phyloP scores from a whole-genome alignment of 2,888 invertebrate species.

The Tipula lateralis region DNA sequence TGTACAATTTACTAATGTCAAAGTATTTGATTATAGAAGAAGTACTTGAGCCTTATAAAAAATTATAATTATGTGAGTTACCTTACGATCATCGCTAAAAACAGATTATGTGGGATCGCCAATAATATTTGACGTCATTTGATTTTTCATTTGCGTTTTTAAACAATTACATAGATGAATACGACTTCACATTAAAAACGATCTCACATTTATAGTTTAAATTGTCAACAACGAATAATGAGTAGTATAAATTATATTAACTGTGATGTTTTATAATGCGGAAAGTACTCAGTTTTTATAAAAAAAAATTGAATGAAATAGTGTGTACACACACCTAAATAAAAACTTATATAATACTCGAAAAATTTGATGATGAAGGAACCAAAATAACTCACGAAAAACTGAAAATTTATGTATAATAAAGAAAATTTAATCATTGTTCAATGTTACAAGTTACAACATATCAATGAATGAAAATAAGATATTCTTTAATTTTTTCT shows the following conservation, averaged over 20 bases:
- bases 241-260: neutral
- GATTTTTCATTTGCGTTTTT: neutral
- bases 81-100: no score
- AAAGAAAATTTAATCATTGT: neutral
- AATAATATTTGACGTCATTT: no score
- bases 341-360: neutral
- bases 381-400: neutral
- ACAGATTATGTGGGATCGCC: no score
- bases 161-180: neutral
- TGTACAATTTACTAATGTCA: no score
- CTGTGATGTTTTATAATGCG: neutral
- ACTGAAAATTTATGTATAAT: neutral
- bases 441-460: neutral
- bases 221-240: neutral
- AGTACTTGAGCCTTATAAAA: no score
- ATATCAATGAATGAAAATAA: neutral
- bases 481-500: neutral
- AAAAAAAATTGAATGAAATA: neutral
- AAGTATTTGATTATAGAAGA: no score
- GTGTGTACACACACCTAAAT: no score
- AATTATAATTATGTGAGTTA: no score
- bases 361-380: neutral
- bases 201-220: neutral
- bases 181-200: no score
- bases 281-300: neutral